Evolutionary conservation across 2,888 invertebrate genomes (phyloP), one percentile per base, ranked within the genome.

Genomic region (Zele albiditarsus): DNA sequence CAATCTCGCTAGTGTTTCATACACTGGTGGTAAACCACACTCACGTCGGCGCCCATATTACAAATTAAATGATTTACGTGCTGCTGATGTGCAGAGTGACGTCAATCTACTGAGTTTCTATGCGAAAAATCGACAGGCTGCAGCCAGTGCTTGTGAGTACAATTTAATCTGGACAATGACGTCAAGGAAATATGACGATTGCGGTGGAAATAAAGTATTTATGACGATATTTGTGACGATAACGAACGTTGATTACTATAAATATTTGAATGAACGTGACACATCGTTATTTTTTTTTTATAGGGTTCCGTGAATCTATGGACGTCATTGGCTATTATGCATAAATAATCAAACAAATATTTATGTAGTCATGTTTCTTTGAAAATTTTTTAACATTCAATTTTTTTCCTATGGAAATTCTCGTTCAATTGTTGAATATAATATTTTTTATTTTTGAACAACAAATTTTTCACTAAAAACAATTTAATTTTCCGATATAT

Each of bases 101-200:
- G 95, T 96, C 90, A 95, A 95, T 88, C 93, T 95, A 86, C 92
- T 96, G 88, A 96, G 96, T 89, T 96, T 94, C 92, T 96, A 96
- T 92, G 94, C 94, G 91, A 94, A 94, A 91, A 94, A 95, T 90
- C 92, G 94, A 84, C 92, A 93, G 84, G 94, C 93, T 84, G 93
- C 93, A 82, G 91, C 91, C 85, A 84, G 83, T 81, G 88, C 88
- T 81, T 88, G 89, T 89, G 82, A 89, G 89, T 89, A 86, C 16
- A 49, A 53, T 60, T 53, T 38, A 49, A 69, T 68, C 6, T 31
- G 14, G 46, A 75, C 75, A 70, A 78, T 58, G 38, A 67, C 46
- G 25, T 62, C 23, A 53, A 33, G 16, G 16, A 33, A 27, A 20
- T 53, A 53, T 23, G 20, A 53, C 20, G 53, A 53, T 10, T 20